phyloP scores from a whole-genome alignment of 2,888 invertebrate species.

The Agrypnus murinus region DNA sequence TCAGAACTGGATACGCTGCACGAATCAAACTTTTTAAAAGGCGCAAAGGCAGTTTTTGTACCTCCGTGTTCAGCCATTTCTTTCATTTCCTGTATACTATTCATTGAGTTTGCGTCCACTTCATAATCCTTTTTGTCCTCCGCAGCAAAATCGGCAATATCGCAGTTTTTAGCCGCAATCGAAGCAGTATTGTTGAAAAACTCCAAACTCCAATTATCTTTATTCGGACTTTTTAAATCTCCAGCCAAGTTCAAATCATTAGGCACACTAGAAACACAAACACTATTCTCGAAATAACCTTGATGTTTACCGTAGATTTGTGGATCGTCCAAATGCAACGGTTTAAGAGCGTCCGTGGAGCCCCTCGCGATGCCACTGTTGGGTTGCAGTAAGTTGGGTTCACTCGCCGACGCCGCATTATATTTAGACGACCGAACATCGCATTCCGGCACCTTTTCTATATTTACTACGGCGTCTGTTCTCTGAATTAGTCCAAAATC shows the following conservation, averaged over 20 bases:
- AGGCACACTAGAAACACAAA: slow-evolving; percentile 76
- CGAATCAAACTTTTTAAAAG: slow-evolving; percentile 48
- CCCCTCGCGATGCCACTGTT: slow-evolving; percentile 51
- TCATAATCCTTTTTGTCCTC: neutral
- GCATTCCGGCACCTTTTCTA: slow-evolving; percentile 63
- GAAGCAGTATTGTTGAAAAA: slow-evolving; percentile 58
- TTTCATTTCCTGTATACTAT: slow-evolving; percentile 24
- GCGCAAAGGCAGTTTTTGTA: slow-evolving; percentile 29
- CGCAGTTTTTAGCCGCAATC: slow-evolving; percentile 70
- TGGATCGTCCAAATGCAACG: slow-evolving; percentile 48
- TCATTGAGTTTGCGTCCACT: neutral
- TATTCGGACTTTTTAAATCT: slow-evolving; percentile 56
- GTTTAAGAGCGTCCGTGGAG: slow-evolving; percentile 49
- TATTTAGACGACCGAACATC: slow-evolving; percentile 63
- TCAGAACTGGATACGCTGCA: slow-evolving; percentile 54
- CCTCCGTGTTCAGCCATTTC: slow-evolving; percentile 46
- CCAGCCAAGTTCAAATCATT: slow-evolving; percentile 79
- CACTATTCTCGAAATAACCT: slow-evolving; percentile 65
- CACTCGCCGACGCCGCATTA: slow-evolving; percentile 68
- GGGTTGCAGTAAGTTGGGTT: slow-evolving; percentile 66
- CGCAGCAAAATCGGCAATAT: slow-evolving; percentile 67
- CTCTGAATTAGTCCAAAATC: slow-evolving; percentile 47
- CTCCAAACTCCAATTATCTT: slow-evolving; percentile 54
- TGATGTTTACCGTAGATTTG: slow-evolving; percentile 47
- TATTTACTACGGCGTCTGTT: slow-evolving; percentile 63